Evolutionary conservation across 2,888 invertebrate species (phyloP), one percentile per base, ranked within the genome.

Genomic region (Linnaemya tessellans): DNA sequence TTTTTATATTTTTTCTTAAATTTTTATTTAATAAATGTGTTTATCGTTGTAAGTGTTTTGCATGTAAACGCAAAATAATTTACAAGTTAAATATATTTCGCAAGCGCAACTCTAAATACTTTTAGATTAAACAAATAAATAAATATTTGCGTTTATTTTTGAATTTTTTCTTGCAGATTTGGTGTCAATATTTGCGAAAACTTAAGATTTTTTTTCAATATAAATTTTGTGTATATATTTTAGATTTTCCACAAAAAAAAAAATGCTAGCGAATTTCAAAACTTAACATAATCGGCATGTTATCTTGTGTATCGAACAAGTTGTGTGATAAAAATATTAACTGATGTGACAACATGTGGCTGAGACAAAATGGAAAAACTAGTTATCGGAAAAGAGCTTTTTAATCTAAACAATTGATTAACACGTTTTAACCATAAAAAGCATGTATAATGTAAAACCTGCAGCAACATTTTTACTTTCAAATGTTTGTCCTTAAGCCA

Each of bases 11-110:
- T 20, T 51, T 60, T 20, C 60, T 20, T 64, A 73, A 75, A n/a
- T 70, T 64, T 79, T 56, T 68, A 54, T 74, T 70, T 74, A 56
- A 77, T 60, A 77, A 79, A 70, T 70, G 77, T 73, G 46, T 46
- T 65, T 58, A 25, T 60, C 20, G 64, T 74, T 77, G 77, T 67
- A 65, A 41, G 46, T 77, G 35, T 18, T 67, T 79, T 64, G 51
- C 64, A 64, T 78, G 65, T 64, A 58, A 49, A 78, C 20, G 20
- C 9, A 54, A 51, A 49, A 68, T 51, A 80, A 71, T 80, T 80
- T 62, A 80, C 25, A 60, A 68, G 51, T 41, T 80, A 43, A 67
- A 74, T 74, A 25, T 49, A 30, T 80, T 74, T 74, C 49, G 60
- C 78, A 70, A 79, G 71, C 43, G 38, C 62, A 79, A 62, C 60